Conservation (phyloP, 2,888 invertebrate species). For the Cybosia mesomella region DNA sequence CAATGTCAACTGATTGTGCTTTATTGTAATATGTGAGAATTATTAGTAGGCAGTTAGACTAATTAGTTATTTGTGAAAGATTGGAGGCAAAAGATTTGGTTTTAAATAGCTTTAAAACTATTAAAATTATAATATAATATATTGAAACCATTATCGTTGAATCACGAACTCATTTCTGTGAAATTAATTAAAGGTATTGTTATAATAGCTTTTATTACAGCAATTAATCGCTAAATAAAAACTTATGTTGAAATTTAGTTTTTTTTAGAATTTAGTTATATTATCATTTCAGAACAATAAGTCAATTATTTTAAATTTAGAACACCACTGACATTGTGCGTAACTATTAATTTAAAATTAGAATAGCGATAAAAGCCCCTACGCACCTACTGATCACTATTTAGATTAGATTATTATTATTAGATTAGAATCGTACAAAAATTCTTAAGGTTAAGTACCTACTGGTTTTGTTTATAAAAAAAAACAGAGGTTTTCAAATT, state of each 20-base stretch:
- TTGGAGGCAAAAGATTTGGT: constrained; percentile 7
- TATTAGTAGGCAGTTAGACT: constrained; percentile 42
- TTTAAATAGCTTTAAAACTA: not conserved
- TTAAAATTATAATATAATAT: no score
- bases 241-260: not conserved
- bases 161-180: not conserved
- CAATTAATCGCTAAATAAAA: not conserved
- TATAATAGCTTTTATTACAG: not conserved
- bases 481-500: not conserved
- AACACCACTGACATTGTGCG: not conserved
- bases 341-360: constrained; percentile 1
- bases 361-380: not conserved
- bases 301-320: not conserved
- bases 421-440: not conserved
- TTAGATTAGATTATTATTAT: not conserved
- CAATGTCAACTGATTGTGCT: constrained; percentile 33
- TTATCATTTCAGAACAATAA: not conserved
- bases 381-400: constrained; percentile 2
- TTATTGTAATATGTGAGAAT: constrained; percentile 36
- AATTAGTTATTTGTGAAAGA: constrained; percentile 31
- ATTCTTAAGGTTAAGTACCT: constrained; percentile 1
- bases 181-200: not conserved
- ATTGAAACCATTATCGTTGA: not conserved
- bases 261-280: not conserved
- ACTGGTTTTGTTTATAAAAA: not conserved